Conservation (phyloP, 1,140 invertebrate species). For the Monochamus saltuarius region DNA sequence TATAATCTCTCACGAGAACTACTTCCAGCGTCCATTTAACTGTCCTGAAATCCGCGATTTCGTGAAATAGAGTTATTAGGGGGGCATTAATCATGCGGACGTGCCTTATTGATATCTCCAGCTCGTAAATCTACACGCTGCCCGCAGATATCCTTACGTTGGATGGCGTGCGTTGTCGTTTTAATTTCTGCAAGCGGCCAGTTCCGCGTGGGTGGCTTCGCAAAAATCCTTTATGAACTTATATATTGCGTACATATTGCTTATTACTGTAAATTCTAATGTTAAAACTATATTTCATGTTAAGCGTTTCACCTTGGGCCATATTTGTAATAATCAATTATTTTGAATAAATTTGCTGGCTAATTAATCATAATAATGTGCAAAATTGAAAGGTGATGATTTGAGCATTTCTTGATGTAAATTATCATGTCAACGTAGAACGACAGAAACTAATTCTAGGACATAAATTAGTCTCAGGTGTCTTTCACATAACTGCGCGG, state of each 20-base stretch:
- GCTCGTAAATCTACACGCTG: slow-evolving; percentile 14
- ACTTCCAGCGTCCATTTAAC: too few relatives aligned
- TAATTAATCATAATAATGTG: too few relatives aligned
- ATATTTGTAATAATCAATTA: background rate
- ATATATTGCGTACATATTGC: slow-evolving; percentile 12
- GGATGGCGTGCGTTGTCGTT: slow-evolving; percentile 23
- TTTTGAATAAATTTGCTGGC: too few relatives aligned
- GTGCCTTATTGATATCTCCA: slow-evolving; percentile 24
- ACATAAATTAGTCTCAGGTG: too few relatives aligned
- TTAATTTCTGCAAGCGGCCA: slow-evolving; percentile 15
- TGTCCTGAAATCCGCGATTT: too few relatives aligned
- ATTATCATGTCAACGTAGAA: too few relatives aligned
- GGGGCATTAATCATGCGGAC: slow-evolving; percentile 8
- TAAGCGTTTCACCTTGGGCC: slow-evolving; percentile 6
- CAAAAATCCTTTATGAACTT: slow-evolving; percentile 3
- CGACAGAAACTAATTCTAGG: too few relatives aligned
- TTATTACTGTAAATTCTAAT: slow-evolving; percentile 8
- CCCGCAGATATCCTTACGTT: slow-evolving; percentile 1
- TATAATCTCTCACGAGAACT: too few relatives aligned
- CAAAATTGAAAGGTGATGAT: too few relatives aligned
- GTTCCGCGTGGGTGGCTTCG: slow-evolving; percentile 21
- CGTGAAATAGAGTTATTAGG: slow-evolving; percentile 11
- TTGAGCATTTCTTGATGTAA: too few relatives aligned
- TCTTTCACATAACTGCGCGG: too few relatives aligned
- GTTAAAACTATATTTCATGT: slow-evolving; percentile 4